phyloP scores from a whole-genome alignment of 2,113 vertebrate genomes.

The Danionella cerebrum region DNA sequence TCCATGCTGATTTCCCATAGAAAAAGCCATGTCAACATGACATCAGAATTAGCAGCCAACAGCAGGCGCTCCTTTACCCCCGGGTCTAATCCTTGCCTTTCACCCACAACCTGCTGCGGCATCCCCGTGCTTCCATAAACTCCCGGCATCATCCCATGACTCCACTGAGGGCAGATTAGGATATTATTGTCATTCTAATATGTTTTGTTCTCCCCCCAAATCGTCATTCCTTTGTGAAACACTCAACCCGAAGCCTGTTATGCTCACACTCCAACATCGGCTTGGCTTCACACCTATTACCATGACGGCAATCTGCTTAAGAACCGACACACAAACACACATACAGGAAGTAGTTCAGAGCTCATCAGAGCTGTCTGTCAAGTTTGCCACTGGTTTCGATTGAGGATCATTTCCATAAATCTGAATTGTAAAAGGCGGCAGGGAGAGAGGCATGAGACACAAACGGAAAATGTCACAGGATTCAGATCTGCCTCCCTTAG shows the following conservation, averaged over 20 bases:
- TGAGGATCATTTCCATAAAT: conserved; percentile 69
- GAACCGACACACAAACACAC: neutral
- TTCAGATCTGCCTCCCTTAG: conserved; percentile 37
- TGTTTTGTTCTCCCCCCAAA: conserved; percentile 46
- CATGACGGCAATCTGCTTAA: neutral
- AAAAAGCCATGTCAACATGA: conserved; percentile 39
- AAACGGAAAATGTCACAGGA: conserved; percentile 46
- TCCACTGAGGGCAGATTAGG: conserved; percentile 43
- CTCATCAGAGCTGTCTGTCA: conserved; percentile 78
- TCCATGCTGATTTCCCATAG: conserved; percentile 20
- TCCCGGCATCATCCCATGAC: conserved; percentile 35
- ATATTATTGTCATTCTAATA: conserved; percentile 80
- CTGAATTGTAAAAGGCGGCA: conserved; percentile 59
- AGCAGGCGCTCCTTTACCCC: conserved; percentile 40
- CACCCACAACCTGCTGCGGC: conserved; percentile 29
- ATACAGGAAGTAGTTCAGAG: conserved; percentile 38
- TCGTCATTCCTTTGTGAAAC: conserved; percentile 27
- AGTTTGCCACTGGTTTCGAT: conserved; percentile 67
- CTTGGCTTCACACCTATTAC: neutral
- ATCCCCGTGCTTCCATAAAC: conserved; percentile 54
- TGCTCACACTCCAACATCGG: neutral
- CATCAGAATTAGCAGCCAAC: conserved; percentile 38
- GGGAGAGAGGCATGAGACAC: conserved; percentile 35
- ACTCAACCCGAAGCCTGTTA: neutral
- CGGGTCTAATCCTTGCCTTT: conserved; percentile 47